These are phyloP conservation scores for Erynnis tages DNA, from an alignment of 2,888 invertebrate genomes.

Conservation along the genomic window DNA sequence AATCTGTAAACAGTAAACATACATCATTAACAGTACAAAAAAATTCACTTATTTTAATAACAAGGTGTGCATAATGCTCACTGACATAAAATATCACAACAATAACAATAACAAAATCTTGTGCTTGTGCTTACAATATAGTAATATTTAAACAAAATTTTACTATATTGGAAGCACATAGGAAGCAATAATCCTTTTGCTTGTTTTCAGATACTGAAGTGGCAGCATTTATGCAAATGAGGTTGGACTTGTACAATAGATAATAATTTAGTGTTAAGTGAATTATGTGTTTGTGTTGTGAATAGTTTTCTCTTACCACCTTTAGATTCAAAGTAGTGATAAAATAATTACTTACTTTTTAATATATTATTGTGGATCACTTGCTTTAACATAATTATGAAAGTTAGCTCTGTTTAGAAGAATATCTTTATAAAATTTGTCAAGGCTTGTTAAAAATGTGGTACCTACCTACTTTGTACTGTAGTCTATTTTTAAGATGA, in stretches of 20 bases:
- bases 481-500: constrained; percentile 29
- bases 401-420: neutral
- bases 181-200: neutral
- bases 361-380: neutral
- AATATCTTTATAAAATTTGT: constrained; percentile 9
- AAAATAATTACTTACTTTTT: neutral
- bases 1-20: too few relatives aligned
- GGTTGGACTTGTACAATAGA: constrained; percentile 23
- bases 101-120: too few relatives aligned
- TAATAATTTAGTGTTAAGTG: constrained; percentile 29
- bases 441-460: constrained; percentile 5
- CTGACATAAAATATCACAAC: too few relatives aligned
- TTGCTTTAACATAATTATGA: neutral
- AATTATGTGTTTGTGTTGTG: constrained; percentile 29
- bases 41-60: too few relatives aligned
- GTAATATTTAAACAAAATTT: too few relatives aligned
- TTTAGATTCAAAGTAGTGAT: neutral
- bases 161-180: too few relatives aligned
- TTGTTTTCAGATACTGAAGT: constrained; percentile 32
- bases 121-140: too few relatives aligned
- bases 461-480: constrained; percentile 16
- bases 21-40: too few relatives aligned
- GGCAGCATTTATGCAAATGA: constrained; percentile 19
- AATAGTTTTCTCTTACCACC: constrained; percentile 11
- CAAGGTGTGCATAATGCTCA: too few relatives aligned